Evolutionary conservation across 2,888 invertebrate genomes (phyloP), one percentile per base, ranked within the genome.

Genomic region (Parthenolecanium corni): DNA sequence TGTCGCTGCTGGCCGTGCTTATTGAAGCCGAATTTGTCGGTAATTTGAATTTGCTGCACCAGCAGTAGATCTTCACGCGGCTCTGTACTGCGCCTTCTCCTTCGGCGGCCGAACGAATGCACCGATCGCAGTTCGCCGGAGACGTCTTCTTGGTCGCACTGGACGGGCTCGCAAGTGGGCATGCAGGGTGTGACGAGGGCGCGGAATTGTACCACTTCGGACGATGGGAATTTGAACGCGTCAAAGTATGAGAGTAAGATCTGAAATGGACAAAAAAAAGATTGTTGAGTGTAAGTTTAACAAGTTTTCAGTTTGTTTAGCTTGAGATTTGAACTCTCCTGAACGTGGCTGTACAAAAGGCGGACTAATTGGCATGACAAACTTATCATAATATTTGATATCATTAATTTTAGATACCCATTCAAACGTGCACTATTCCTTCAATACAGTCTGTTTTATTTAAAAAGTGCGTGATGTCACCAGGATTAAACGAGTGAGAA

Each of bases 151-250:
- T 85, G 82, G 70, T 90, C 87, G 73, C 92, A 93, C 72, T 89
- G 88, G 11, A 92, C 89, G 9, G 93, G 92, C 72, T 91, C 90
- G 74, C 93, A 94, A 47, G 84, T 81, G 23, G 92, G 92, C 85
- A 94, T 86, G 74, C 93, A 93, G 0, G 93, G 93, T 2, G 92
- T 92, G 42, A 94, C 92, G 71, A 93, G 75, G n/a, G 93, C 93
- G 67, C 92, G 83, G 83, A 94, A 94, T 73, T 93, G 93, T 1
- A 94, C 93, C 51, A 91, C 86, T 73, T 93, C 92, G 14, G 91
- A 91, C 54, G 91, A 91, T 47, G 93, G 93, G 79, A 94, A 94
- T 75, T 94, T 93, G 81, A 94, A 94, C 40, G 93, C 93, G 74
- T 93, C 93, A 76, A 94, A 93, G 76, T 89, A 86, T 58, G 92